Conservation (phyloP, 2,888 invertebrate species). For the Apocheima hispidaria region DNA sequence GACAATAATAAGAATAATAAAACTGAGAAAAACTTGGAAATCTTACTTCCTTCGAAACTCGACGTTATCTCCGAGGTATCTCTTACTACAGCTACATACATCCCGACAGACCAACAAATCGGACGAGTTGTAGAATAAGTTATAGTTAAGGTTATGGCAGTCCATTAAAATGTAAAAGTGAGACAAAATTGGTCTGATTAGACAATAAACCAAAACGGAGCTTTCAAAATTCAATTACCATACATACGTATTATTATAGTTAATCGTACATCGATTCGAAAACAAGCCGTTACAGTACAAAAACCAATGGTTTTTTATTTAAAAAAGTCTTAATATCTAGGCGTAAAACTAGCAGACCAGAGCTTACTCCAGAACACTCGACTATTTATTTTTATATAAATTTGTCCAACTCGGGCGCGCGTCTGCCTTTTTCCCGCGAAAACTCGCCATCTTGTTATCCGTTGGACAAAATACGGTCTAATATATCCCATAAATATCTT, state of each 20-base stretch:
- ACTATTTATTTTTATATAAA: constrained; percentile 12
- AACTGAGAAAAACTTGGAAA: background rate
- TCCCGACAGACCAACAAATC: constrained; percentile 18
- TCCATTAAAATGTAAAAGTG: constrained; percentile 80
- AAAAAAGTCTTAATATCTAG: constrained; percentile 78
- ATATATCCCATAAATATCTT: constrained; percentile 58
- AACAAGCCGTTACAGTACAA: constrained; percentile 81
- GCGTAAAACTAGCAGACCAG: constrained; percentile 78
- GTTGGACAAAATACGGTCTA: constrained; percentile 64
- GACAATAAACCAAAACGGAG: constrained; percentile 66
- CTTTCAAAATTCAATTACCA: constrained; percentile 66
- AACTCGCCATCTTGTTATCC: constrained; percentile 49
- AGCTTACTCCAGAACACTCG: constrained; percentile 60
- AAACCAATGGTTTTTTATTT: constrained; percentile 67
- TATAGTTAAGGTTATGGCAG: constrained; percentile 78
- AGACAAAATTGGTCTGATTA: constrained; percentile 83
- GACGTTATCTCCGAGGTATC: background rate
- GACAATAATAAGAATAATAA: constrained; percentile 16
- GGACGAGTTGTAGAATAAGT: constrained; percentile 47
- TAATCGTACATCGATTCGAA: constrained; percentile 75
- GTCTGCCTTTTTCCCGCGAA: constrained; percentile 45
- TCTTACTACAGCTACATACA: constrained; percentile 1
- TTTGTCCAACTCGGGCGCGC: constrained; percentile 24
- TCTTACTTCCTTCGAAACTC: constrained; percentile 5
- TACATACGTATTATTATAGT: constrained; percentile 59